Evolutionary conservation across 1,140 invertebrate genomes (phyloP), one percentile per base, ranked within the genome.

Genomic region (Platyscapa corneri): DNA sequence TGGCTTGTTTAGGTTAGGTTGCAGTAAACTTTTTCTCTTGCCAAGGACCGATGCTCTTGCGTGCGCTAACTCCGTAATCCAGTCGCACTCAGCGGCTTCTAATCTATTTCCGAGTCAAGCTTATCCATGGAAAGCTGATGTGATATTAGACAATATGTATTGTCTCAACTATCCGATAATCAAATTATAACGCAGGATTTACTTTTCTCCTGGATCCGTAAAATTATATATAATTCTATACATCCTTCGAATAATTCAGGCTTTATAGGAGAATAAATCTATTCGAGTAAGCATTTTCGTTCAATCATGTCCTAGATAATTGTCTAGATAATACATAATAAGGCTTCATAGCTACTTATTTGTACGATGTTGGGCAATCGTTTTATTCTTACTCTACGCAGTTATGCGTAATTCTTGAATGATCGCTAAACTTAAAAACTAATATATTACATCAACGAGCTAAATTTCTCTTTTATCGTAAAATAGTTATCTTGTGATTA

Each of bases 271-370:
- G 65, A 20, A 74, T 39, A 64, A 77, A 78, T 56, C 49, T 78
- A 60, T 64, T 78, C n/a, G 60, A n/a, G 46, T 67, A 67, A 80
- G 23, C 27, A 42, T 67, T 80, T 67, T 30, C 49, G 37, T 56
- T 80, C 60, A 80, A 65, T 80, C 78, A 30, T 46, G 34, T 27
- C 37, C 37, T 46, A 67, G 78, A 80, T 80, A 65, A 80, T 80
- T 80, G 60, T 67, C 60, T n/a, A 46, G 78, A 67, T 80, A 80
- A 46, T 39, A 20, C 37, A 16, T 78, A 56, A 37, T 3, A 49
- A 64, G 18, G 5, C n/a, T 53, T 30, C 18, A 3, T 37, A 78
- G 53, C 76, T 78, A 78, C 53, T 56, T 56, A 16, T 39, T 78
- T 37, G 32, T 18, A 34, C 27, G 42, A 42, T 20, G 27, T 74